Evolutionary conservation across 2,888 invertebrate genomes (phyloP).

Genomic region (Flabesymbios commensalis): DNA sequence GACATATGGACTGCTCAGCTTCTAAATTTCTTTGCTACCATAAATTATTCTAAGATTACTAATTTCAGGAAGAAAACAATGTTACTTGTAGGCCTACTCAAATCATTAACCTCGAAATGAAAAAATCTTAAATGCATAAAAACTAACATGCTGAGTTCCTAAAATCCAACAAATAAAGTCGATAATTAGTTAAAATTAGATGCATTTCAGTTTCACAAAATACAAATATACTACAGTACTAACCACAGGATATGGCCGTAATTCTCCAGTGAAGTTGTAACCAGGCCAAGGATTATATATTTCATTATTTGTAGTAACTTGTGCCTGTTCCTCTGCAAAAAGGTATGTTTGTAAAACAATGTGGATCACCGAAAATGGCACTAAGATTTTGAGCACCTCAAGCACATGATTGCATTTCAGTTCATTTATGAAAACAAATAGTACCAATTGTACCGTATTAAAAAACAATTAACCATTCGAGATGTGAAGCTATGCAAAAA

Average conservation of each 20-base stretch:
- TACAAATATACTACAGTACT: conserved; percentile 23
- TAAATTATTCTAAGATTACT: too few species aligned
- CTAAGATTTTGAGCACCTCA: too few species aligned
- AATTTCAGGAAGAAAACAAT: too few species aligned
- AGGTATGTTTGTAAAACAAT: too few species aligned
- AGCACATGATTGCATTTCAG: too few species aligned
- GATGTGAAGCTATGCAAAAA: too few species aligned
- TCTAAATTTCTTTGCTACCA: too few species aligned
- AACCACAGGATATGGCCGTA: conserved; percentile 64
- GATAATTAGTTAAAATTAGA: background rate
- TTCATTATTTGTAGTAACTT: conserved; percentile 28
- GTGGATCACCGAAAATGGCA: too few species aligned
- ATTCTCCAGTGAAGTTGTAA: conserved; percentile 71
- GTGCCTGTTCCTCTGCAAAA: conserved; percentile 7
- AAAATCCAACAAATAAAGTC: background rate
- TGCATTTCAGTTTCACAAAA: background rate
- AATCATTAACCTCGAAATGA: background rate
- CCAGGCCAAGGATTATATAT: conserved; percentile 66
- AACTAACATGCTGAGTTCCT: background rate
- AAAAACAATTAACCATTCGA: too few species aligned
- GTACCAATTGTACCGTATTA: too few species aligned
- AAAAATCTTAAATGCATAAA: background rate
- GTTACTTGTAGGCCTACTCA: background rate
- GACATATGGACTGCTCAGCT: too few species aligned
- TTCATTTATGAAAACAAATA: too few species aligned